Conservation (phyloP, 2,888 invertebrate genomes). For the Harmothoe impar region DNA sequence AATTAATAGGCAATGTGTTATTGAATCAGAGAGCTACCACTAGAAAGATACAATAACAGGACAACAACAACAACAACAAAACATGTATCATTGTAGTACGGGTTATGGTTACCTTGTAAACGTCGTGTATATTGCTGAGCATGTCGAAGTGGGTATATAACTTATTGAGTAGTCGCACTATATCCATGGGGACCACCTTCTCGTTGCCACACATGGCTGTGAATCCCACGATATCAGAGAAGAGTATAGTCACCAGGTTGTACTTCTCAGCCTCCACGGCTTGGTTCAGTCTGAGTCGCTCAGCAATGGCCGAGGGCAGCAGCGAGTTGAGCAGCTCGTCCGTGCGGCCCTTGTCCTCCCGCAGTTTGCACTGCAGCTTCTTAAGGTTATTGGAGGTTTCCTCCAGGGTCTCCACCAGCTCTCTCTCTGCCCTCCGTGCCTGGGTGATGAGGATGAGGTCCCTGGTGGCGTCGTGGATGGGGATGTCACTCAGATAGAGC, state of each 20-base stretch:
- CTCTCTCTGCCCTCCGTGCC: conserved; percentile 71
- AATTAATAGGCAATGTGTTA: too few species aligned
- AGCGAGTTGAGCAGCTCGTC: conserved; percentile 74
- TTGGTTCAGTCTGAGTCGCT: conserved; percentile 70
- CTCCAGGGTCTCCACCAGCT: conserved; percentile 76
- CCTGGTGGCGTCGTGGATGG: conserved; percentile 74
- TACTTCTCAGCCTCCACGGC: conserved; percentile 74
- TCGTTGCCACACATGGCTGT: conserved; percentile 74
- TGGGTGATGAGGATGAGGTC: conserved; percentile 75
- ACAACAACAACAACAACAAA: too few species aligned
- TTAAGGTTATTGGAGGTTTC: conserved; percentile 75
- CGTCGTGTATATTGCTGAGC: conserved; percentile 67
- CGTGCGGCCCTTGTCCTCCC: conserved; percentile 73
- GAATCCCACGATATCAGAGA: conserved; percentile 75
- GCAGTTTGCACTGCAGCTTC: conserved; percentile 72
- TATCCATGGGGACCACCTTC: conserved; percentile 74
- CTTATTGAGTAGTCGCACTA: conserved; percentile 74
- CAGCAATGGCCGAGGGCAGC: conserved; percentile 74
- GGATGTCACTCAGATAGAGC: conserved; percentile 74
- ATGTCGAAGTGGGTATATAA: conserved; percentile 71
- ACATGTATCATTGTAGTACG: too few species aligned
- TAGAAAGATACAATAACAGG: too few species aligned
- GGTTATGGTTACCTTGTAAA: conserved; percentile 71
- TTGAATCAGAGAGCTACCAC: too few species aligned
- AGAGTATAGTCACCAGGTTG: conserved; percentile 73